A percentile compares a stretch with the other conserved stretches of the same genome.
Conservation (phyloP, 2,113 vertebrate genomes). For the Panurus biarmicus region DNA sequence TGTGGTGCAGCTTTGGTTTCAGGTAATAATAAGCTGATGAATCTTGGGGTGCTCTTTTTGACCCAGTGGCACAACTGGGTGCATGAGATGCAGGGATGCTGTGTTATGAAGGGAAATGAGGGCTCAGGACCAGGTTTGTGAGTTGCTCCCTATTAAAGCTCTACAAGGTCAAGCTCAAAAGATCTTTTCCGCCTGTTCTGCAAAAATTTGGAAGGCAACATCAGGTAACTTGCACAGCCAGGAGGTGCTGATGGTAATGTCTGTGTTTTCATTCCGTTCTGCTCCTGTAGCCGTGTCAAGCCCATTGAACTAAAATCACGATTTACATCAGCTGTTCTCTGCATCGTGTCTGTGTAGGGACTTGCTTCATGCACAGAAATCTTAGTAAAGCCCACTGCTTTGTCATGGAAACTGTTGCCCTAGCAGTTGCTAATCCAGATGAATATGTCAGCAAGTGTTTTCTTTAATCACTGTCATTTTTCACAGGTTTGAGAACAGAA, state of each 20-base stretch:
- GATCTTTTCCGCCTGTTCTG: background rate
- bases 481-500: background rate
- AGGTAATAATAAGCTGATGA: background rate
- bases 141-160: background rate
- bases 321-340: background rate
- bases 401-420: background rate
- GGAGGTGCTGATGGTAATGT: background rate
- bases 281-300: background rate
- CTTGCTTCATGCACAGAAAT: background rate
- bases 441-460: background rate
- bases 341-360: background rate
- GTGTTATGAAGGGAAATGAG: background rate
- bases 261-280: background rate
- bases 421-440: background rate
- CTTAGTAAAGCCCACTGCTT: background rate
- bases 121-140: background rate
- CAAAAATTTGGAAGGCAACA: background rate
- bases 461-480: background rate
- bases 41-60: background rate
- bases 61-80: background rate
- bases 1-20: background rate
- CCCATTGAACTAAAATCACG: background rate
- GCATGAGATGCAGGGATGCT: background rate
- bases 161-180: background rate
- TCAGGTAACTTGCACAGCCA: background rate